Evolutionary conservation across 2,797 vertebrate species (phyloP), one percentile per base, ranked within the genome.

Genomic region (Lepilemur septentrionalis): DNA sequence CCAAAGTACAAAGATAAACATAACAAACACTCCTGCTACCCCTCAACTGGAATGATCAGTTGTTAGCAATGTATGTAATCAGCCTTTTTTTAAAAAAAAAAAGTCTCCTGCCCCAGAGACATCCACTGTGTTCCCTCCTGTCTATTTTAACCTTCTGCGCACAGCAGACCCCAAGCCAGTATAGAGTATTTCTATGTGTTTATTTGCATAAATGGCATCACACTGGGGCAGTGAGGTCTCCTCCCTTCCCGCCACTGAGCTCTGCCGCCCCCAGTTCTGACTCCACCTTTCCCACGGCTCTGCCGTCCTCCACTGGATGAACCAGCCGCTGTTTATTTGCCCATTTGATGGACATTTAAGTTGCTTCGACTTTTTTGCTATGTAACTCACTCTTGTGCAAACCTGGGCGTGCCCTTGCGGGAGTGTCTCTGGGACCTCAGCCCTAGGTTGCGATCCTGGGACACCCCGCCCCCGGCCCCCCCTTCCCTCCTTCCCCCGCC

Each of bases 401-500:
- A 72, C 65, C 63, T 28, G 2, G 4, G 0, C 0, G 4, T 5
- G 43, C 38, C 50, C 57, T 63, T 11, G 30, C 55, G 57, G 28
- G 70, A 28, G 46, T 28, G 76, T 46, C 48, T 23, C 20, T 7
- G 78, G 57, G n/a, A 8, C 28, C 32, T 52, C 12, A 4, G 4
- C 10, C 20, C 52, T 46, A 14, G 32, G n/a, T 6, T 20, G 1
- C 3, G 2, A 18, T n/a, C 18, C 8, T 12, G 5, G 38, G 32
- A 57, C 83, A 20, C 12, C 3, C 32, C 9, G 10, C 48, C 1
- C 4, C 18, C 22, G 1, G 0, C 35, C 4, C 4, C 1, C 10
- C 32, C n/a, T 14, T 3, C 2, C 32, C 1, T 0, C 17, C 35
- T 48, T 15, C 12, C 13, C 4, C 8, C 18, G 1, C 0, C 41